Evolutionary conservation across 2,797 vertebrate species (phyloP).

Genomic region (Aeoliscus strigatus): DNA sequence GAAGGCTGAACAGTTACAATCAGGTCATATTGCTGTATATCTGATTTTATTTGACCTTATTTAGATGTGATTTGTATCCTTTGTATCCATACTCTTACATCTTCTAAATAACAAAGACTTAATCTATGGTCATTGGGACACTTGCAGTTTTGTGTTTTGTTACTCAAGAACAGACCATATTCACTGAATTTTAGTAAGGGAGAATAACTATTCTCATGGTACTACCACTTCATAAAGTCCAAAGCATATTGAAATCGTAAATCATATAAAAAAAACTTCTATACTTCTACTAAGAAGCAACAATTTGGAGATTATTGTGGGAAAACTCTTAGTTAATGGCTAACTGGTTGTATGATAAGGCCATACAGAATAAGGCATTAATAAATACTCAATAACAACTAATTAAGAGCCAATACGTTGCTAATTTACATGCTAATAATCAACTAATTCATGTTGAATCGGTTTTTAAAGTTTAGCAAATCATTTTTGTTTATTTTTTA

Average conservation of each 20-base stretch:
- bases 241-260: not conserved
- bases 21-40: too few relatives aligned
- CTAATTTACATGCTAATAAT: not conserved
- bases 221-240: not conserved
- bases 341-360: not conserved
- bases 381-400: not conserved
- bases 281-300: not conserved
- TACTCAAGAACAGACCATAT: not conserved
- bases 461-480: too few relatives aligned
- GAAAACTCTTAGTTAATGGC: not conserved
- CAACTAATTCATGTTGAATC: not conserved
- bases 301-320: not conserved
- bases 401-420: not conserved
- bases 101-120: not conserved
- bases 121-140: not conserved
- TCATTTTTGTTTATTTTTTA: too few relatives aligned
- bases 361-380: not conserved
- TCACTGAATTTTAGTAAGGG: not conserved
- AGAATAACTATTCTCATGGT: not conserved
- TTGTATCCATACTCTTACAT: too few relatives aligned
- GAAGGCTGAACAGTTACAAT: too few relatives aligned
- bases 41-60: too few relatives aligned
- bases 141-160: not conserved
- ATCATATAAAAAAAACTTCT: not conserved
- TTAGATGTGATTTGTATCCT: too few relatives aligned